Base-by-base conservation (phyloP, 2,797 vertebrate genomes). In the Falco columbarius region DNA sequence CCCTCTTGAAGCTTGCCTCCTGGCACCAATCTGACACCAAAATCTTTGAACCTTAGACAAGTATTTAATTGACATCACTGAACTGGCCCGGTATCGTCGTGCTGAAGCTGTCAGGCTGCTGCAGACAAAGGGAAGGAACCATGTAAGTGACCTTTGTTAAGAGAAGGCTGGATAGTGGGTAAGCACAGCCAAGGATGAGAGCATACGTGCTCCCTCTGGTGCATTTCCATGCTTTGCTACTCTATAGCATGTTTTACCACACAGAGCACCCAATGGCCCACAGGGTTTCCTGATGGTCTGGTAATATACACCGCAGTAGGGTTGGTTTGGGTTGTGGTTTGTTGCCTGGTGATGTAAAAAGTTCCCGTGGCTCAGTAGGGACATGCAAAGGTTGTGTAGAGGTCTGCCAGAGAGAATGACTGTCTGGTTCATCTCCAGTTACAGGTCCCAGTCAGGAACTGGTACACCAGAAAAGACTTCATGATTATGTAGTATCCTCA, bases 31-130 rank as follows among this genome's bases (percentile, higher is more conserved):
- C 70, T 56, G 55, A 70, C 54, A 9, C 49, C 12, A 51, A 23
- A 36, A 80, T 22, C 90, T 92, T 86, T 92, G 90, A 92, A 89
- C 61, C 21, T 77, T 30, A 52, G 72, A 34, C 72, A 84, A 95
- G 14, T 5, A 19, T 73, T 93, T 55, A 61, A 68, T 26, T 95
- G 95, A 70, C 95, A 96, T 89, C 62, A 29, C 24, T 7, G 51
- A 89, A 67, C 36, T 94, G 95, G 91, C 85, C 75, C 8, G 1
- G 52, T 77, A 63, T 49, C 46, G 3, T 38, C 4, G 2, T 5
- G 72, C 47, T 0, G 15, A 90, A 52, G 73, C 81, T 75, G 65
- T 61, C 73, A 68, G n/a, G 36, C 42, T 85, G 71, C 47, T 92
- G 67, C 52, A 84, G 42, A 72, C 81, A 22, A 72, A 94, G 46